phyloP scores from a whole-genome alignment of 2,113 vertebrate species.

The Scolopax mira region DNA sequence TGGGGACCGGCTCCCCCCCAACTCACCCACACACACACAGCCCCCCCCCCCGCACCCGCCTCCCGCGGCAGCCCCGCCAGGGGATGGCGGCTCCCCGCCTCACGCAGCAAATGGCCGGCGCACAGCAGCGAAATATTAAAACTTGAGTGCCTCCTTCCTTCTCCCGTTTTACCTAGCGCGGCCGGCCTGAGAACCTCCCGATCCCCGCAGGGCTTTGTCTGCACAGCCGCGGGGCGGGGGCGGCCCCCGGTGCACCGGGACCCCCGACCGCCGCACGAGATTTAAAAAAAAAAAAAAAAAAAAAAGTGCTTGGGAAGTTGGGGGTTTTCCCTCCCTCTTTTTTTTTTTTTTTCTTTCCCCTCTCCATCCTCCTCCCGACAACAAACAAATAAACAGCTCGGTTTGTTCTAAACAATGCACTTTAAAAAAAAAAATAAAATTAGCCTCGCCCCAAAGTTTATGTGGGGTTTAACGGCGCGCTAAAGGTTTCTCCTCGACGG shows the following conservation, averaged over 20 bases:
- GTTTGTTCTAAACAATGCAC: constrained; percentile 6
- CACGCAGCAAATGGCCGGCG: constrained; percentile 68
- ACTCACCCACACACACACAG: background rate
- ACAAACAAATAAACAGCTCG: background rate
- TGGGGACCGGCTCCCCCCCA: constrained; percentile 33
- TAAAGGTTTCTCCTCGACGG: background rate
- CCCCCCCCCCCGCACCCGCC: too few species aligned
- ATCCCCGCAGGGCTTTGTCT: constrained; percentile 45
- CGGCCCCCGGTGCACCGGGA: background rate
- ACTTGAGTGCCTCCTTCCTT: background rate
- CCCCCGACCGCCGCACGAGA: background rate
- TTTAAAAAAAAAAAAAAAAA: background rate
- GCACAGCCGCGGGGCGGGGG: background rate
- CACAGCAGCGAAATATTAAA: constrained; percentile 27
- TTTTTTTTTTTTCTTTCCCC: too few species aligned
- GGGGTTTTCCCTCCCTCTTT: background rate
- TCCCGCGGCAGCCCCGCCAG: background rate
- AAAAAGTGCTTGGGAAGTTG: constrained; percentile 2
- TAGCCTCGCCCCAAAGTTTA: constrained; percentile 27
- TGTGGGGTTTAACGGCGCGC: background rate
- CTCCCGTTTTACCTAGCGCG: background rate
- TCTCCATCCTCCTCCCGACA: background rate
- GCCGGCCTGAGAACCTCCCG: background rate
- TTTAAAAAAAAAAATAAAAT: background rate
- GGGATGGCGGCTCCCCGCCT: constrained; percentile 11